Conservation (phyloP, 2,113 vertebrate species). For the Anoplopoma fimbria region DNA sequence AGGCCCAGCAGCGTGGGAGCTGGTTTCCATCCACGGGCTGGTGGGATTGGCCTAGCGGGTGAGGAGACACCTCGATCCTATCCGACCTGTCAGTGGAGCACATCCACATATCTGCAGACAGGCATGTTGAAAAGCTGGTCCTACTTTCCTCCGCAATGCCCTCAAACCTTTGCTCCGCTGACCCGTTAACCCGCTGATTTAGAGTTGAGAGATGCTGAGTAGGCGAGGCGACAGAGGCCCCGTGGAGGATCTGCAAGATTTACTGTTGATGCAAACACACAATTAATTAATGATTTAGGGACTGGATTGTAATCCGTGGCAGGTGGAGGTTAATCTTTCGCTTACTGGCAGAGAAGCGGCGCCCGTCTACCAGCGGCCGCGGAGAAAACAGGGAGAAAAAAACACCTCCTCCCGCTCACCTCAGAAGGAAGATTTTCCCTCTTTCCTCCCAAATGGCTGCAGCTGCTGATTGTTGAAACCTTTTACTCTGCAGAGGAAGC, state of each 20-base stretch:
- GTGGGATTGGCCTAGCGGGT: conserved; percentile 43
- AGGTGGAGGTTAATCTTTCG: conserved; percentile 60
- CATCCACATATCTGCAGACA: conserved; percentile 20
- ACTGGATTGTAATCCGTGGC: conserved; percentile 61
- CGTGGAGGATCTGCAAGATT: conserved; percentile 48
- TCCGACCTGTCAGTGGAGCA: conserved; percentile 48
- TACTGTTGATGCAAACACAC: conserved; percentile 70
- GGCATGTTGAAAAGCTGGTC: conserved; percentile 8
- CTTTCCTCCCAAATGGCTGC: conserved; percentile 69
- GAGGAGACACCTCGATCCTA: conserved; percentile 35
- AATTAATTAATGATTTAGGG: conserved; percentile 76
- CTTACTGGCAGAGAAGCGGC: conserved; percentile 37
- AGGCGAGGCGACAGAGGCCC: conserved; percentile 11
- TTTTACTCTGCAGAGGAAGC: conserved; percentile 79
- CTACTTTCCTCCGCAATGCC: conserved; percentile 17
- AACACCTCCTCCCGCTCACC: background rate
- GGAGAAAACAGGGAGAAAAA: conserved; percentile 6
- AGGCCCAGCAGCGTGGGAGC: conserved; percentile 32
- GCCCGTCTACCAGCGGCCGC: conserved; percentile 20
- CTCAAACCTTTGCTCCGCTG: conserved; percentile 14
- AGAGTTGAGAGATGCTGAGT: conserved; percentile 34
- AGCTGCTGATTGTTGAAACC: conserved; percentile 76
- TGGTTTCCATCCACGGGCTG: conserved; percentile 37
- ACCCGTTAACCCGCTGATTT: conserved; percentile 51
- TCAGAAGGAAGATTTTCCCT: conserved; percentile 40